These are phyloP conservation scores for Benthosema pterotum DNA, from an alignment of 2,797 vertebrate genomes.

Conservation along the genomic window DNA sequence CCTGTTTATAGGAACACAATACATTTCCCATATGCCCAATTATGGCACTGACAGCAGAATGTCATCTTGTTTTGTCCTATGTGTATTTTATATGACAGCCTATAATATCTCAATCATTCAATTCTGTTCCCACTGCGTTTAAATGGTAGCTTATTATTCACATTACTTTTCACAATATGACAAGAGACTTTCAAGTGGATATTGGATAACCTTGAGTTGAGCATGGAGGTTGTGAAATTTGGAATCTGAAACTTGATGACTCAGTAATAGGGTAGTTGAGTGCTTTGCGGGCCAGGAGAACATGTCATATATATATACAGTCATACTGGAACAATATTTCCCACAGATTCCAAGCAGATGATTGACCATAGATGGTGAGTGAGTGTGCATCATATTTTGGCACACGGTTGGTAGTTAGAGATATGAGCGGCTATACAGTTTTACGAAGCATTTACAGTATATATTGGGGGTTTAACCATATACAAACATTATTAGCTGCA, in stretches of 20 bases:
- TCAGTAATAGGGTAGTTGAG: constrained; percentile 41
- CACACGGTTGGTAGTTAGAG: constrained; percentile 34
- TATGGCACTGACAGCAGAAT: too few species aligned
- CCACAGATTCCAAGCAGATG: constrained; percentile 31
- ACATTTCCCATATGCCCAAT: too few species aligned
- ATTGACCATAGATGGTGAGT: constrained; percentile 62
- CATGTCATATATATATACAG: constrained; percentile 53
- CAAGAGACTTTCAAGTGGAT: constrained; percentile 3
- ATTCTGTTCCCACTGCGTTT: constrained; percentile 22
- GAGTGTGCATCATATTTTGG: constrained; percentile 49
- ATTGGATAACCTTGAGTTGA: constrained; percentile 46
- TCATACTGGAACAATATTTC: constrained; percentile 31
- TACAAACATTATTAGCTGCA: too few species aligned
- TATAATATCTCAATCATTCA: neutral
- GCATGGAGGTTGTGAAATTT: constrained; percentile 46
- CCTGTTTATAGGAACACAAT: too few species aligned
- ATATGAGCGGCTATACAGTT: constrained; percentile 17
- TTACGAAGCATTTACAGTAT: constrained; percentile 35
- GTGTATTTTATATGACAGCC: too few species aligned
- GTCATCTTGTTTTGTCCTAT: too few species aligned
- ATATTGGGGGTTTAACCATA: too few species aligned
- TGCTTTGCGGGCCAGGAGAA: constrained; percentile 45
- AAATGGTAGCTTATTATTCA: too few species aligned
- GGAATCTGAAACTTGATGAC: constrained; percentile 39
- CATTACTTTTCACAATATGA: too few species aligned